Conservation (phyloP, 2,797 vertebrate species). For the Pseudocheirus occidentalis region DNA sequence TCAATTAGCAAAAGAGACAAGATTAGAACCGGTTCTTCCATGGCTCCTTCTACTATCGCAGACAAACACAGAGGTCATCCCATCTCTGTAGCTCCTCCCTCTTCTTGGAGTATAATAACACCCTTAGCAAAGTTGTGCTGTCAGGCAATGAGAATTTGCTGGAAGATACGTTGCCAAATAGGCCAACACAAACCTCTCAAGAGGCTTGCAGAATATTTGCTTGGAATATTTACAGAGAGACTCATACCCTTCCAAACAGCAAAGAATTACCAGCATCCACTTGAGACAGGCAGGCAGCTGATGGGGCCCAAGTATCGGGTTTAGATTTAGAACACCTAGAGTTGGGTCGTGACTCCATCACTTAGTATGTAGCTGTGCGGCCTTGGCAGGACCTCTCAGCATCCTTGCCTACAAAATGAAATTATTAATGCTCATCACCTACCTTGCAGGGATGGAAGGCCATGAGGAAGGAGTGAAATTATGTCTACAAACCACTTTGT, state of each 20-base stretch:
- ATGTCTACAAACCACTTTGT: background rate
- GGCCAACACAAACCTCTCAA: slow-evolving; percentile 45
- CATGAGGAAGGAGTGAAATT: background rate
- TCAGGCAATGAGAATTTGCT: slow-evolving; percentile 54
- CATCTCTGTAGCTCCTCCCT: background rate
- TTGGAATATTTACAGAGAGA: slow-evolving; percentile 57
- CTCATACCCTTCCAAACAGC: slow-evolving; percentile 59
- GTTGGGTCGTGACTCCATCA: background rate
- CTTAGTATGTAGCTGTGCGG: background rate
- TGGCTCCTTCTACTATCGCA: background rate
- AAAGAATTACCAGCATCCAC: slow-evolving; percentile 64
- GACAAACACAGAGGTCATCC: background rate
- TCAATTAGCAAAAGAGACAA: background rate
- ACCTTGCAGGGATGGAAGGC: background rate
- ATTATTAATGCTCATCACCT: background rate
- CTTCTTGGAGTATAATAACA: background rate
- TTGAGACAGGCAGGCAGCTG: slow-evolving; percentile 48
- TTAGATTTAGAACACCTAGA: background rate
- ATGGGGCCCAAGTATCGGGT: slow-evolving; percentile 38
- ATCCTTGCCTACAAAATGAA: background rate
- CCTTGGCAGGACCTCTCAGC: background rate
- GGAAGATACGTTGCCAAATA: slow-evolving; percentile 30
- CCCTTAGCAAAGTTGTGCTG: slow-evolving; percentile 42
- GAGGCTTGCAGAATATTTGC: slow-evolving; percentile 60
- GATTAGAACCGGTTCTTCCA: background rate